These are phyloP conservation scores for Euura lappo DNA, from an alignment of 1,140 invertebrate species.

Conservation along the genomic window DNA sequence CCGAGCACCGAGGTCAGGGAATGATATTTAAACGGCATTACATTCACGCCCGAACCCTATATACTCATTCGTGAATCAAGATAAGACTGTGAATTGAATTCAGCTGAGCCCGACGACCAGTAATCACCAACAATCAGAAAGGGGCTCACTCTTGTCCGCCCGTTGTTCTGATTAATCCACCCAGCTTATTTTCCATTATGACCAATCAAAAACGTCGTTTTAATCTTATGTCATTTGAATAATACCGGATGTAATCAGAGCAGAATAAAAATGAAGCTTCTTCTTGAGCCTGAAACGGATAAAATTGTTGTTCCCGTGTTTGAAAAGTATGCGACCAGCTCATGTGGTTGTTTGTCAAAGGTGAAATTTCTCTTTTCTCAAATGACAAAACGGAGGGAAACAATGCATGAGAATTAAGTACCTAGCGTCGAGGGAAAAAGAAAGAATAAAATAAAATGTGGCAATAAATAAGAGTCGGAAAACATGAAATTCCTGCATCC, in stretches of 20 bases:
- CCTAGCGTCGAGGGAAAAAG: too few species aligned
- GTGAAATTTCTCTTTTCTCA: slow-evolving; percentile 4
- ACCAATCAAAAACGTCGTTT: too few species aligned
- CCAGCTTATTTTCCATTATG: too few species aligned
- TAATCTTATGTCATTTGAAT: too few species aligned
- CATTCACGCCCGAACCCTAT: neutral
- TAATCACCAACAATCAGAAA: too few species aligned
- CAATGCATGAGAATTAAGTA: neutral
- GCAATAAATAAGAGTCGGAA: neutral
- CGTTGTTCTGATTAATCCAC: too few species aligned
- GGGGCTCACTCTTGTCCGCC: too few species aligned
- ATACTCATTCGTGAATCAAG: neutral
- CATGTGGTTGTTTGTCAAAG: neutral
- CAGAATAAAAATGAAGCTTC: too few species aligned
- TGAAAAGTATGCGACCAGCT: too few species aligned
- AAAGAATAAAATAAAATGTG: neutral
- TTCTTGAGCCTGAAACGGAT: too few species aligned
- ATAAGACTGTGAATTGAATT: slow-evolving; percentile 3
- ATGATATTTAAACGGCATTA: slow-evolving; percentile 7
- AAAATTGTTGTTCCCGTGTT: too few species aligned
- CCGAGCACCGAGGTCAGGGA: neutral
- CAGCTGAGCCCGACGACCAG: neutral
- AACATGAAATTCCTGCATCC: neutral
- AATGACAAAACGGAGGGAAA: neutral
- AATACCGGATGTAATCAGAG: too few species aligned